These are phyloP conservation scores for Podiceps cristatus DNA, from an alignment of 2,113 vertebrate species.

Conservation along the genomic window DNA sequence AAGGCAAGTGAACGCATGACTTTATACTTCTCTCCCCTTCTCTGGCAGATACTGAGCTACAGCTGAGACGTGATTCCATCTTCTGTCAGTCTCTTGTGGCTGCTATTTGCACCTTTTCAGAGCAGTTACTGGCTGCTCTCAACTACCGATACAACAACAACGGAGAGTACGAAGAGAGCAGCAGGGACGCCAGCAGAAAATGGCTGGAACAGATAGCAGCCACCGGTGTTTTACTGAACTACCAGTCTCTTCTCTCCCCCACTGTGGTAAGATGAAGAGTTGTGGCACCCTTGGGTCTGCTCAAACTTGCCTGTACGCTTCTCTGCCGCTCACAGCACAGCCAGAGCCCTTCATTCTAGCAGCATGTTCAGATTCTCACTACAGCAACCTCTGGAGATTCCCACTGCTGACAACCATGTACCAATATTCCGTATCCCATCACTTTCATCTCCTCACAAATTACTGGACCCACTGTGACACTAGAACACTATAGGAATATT, in stretches of 20 bases:
- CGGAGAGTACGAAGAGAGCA: slow-evolving; percentile 93
- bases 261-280: slow-evolving; percentile 80
- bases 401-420: background rate
- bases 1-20: background rate
- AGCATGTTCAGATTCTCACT: background rate
- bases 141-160: slow-evolving; percentile 93
- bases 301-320: background rate
- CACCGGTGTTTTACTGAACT: slow-evolving; percentile 91
- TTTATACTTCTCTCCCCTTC: background rate
- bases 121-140: slow-evolving; percentile 92
- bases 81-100: slow-evolving; percentile 94
- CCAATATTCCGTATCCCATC: background rate
- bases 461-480: background rate
- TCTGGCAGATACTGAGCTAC: slow-evolving; percentile 88
- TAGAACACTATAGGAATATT: background rate
- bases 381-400: background rate
- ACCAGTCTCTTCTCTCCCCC: slow-evolving; percentile 90
- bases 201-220: slow-evolving; percentile 96
- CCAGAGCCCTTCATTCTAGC: background rate
- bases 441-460: background rate
- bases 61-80: slow-evolving; percentile 91
- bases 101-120: slow-evolving; percentile 89
- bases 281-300: background rate
- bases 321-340: background rate
- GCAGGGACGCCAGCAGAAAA: slow-evolving; percentile 95